phyloP scores from a whole-genome alignment of 2,113 vertebrate genomes.

The Pleuronectes platessa region DNA sequence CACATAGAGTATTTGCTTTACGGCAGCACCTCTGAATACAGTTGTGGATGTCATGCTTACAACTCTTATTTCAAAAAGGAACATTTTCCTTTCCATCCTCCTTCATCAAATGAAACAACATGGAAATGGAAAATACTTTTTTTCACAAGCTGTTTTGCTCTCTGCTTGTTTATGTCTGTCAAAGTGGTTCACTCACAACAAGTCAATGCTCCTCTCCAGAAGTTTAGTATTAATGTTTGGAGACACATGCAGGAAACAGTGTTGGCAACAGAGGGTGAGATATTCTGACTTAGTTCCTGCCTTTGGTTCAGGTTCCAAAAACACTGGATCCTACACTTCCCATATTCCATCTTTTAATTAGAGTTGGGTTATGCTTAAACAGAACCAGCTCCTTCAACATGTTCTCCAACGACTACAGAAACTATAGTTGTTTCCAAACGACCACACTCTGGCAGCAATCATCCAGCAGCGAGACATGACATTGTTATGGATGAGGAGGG shows the following conservation, averaged over 20 bases:
- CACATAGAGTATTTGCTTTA: neutral
- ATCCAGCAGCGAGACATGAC: neutral
- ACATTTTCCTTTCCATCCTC: neutral
- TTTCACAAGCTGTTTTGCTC: neutral
- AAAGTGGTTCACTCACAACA: neutral
- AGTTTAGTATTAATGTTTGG: neutral
- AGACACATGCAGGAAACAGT: neutral
- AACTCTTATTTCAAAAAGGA: neutral
- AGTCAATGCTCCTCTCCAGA: neutral
- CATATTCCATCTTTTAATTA: neutral
- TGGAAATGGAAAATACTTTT: neutral
- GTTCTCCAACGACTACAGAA: neutral
- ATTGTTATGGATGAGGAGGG: neutral
- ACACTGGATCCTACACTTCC: neutral
- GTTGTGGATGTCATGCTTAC: neutral
- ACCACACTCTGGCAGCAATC: neutral
- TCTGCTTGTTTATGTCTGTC: neutral
- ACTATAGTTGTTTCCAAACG: neutral
- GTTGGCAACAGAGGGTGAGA: neutral
- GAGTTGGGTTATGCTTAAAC: neutral
- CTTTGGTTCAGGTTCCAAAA: neutral
- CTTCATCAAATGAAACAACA: neutral
- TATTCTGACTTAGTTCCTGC: neutral
- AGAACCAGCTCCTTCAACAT: neutral
- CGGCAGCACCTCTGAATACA: neutral